These are phyloP conservation scores for Drosophila parthenogenetica DNA, from an alignment of 2,888 invertebrate species.

Conservation along the genomic window DNA sequence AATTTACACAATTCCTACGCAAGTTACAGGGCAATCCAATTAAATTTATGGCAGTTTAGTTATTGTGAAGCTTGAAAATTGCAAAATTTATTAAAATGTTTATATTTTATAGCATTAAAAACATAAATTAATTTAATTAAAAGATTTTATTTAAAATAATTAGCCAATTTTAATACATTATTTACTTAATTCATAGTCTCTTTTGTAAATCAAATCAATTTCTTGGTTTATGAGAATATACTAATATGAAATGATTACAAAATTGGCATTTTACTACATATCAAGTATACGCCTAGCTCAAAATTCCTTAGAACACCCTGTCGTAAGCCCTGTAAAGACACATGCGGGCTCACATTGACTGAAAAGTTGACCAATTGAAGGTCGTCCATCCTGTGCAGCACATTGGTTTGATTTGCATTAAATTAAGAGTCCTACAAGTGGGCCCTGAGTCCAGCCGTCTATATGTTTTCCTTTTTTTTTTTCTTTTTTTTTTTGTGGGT, in stretches of 20 bases:
- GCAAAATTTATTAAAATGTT: neutral
- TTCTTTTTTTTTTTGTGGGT: neutral
- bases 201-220: too few relatives aligned
- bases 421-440: neutral
- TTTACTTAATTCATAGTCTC: too few relatives aligned
- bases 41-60: neutral
- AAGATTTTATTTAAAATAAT: too few relatives aligned
- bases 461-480: neutral
- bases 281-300: neutral
- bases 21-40: conserved; percentile 3
- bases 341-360: neutral
- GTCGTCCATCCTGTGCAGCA: conserved; percentile 14
- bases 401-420: conserved; percentile 30
- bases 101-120: neutral
- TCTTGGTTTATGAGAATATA: too few relatives aligned
- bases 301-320: conserved; percentile 4
- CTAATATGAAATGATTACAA: neutral
- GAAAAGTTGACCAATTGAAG: conserved; percentile 13
- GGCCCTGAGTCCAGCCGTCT: neutral
- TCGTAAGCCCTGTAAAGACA: neutral
- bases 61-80: neutral
- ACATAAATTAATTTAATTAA: too few relatives aligned
- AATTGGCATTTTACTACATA: neutral
- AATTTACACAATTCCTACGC: conserved; percentile 18
- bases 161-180: too few relatives aligned